These are phyloP conservation scores for Lepidocolaptes lacrymiger DNA, from an alignment of 2,797 vertebrate genomes.

Conservation along the genomic window DNA sequence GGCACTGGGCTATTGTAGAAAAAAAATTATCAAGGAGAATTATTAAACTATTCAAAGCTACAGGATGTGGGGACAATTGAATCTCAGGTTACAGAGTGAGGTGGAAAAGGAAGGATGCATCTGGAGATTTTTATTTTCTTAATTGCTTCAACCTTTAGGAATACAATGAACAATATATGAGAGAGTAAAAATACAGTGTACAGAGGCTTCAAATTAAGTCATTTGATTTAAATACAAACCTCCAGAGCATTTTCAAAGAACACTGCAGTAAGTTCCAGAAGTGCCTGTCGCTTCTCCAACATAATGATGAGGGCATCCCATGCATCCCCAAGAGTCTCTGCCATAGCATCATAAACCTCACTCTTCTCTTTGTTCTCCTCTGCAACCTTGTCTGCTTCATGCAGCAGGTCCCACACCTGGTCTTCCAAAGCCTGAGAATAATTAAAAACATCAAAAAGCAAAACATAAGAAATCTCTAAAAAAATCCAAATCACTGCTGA, in stretches of 20 bases:
- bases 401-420: slow-evolving; percentile 80
- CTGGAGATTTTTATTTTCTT: neutral
- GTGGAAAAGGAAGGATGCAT: neutral
- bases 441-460: neutral
- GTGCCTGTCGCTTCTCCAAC: slow-evolving; percentile 80
- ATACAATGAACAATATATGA: neutral
- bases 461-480: neutral
- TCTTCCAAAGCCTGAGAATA: slow-evolving; percentile 80
- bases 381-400: slow-evolving; percentile 83
- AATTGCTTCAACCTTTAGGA: neutral
- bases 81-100: neutral
- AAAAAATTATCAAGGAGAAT: neutral
- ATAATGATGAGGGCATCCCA: slow-evolving; percentile 81
- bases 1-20: neutral
- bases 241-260: slow-evolving; percentile 86
- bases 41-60: neutral
- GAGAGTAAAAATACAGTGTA: neutral
- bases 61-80: neutral
- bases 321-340: slow-evolving; percentile 81
- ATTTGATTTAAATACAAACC: slow-evolving; percentile 72
- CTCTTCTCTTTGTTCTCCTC: slow-evolving; percentile 78
- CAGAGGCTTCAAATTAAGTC: neutral
- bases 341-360: slow-evolving; percentile 85
- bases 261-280: slow-evolving; percentile 79
- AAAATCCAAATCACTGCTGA: neutral